Evolutionary conservation across 2,113 vertebrate species (phyloP).

Genomic region (Catharus fuscescens): DNA sequence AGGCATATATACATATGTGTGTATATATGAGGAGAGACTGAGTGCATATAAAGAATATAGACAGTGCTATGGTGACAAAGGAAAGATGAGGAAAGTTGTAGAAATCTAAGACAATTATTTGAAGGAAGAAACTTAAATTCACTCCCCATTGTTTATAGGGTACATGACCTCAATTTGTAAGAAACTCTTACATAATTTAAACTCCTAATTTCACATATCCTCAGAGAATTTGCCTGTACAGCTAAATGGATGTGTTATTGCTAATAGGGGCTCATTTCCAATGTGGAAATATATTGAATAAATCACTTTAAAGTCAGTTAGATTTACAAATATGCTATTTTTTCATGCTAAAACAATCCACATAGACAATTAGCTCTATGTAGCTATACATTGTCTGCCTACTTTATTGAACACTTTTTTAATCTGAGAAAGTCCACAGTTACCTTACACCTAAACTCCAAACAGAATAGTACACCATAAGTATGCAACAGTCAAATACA

Average conservation of each 20-base stretch:
- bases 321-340: not conserved
- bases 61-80: rapidly evolving
- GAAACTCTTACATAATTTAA: constrained; percentile 5
- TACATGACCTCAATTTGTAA: constrained; percentile 2
- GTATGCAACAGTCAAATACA: not conserved
- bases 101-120: not conserved
- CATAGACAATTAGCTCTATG: not conserved
- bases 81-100: not conserved
- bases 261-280: not conserved
- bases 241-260: not conserved
- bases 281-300: not conserved
- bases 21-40: not conserved
- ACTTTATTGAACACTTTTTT: not conserved
- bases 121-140: not conserved
- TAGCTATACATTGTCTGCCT: not conserved
- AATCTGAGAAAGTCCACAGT: not conserved
- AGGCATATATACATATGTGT: not conserved
- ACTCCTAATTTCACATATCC: not conserved
- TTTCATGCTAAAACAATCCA: not conserved
- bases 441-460: not conserved
- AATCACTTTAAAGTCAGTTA: not conserved
- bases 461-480: not conserved
- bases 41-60: not conserved
- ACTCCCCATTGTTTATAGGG: not conserved
- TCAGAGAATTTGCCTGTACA: not conserved